Conservation (phyloP, 1,140 invertebrate species). For the Sesamia nonagrioides region DNA sequence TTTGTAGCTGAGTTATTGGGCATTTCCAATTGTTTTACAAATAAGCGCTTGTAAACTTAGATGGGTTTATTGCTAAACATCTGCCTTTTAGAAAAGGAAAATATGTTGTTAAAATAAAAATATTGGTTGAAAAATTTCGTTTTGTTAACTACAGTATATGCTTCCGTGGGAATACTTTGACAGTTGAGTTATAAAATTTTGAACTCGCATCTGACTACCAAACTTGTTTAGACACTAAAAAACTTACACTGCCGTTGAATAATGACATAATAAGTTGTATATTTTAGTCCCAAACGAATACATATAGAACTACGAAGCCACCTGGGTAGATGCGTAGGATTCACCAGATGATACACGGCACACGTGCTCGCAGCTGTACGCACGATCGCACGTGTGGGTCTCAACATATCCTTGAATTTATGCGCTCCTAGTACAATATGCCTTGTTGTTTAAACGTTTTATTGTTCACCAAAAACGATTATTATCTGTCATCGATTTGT, state of each 20-base stretch:
- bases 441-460: constrained; percentile 27
- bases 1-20: constrained; percentile 48
- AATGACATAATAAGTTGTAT: not conserved
- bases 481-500: too few species aligned
- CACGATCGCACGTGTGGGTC: constrained; percentile 61
- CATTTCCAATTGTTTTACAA: constrained; percentile 66
- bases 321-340: constrained; percentile 46
- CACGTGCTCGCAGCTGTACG: constrained; percentile 70
- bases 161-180: not conserved
- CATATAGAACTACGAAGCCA: constrained; percentile 31
- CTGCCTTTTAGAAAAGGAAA: constrained; percentile 50
- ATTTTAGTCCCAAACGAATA: constrained; percentile 17
- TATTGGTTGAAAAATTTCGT: not conserved
- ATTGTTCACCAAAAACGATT: constrained; percentile 35
- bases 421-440: constrained; percentile 58
- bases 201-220: not conserved
- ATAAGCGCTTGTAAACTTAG: constrained; percentile 59
- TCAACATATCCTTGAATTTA: constrained; percentile 58
- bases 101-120: too few species aligned
- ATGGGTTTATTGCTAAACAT: constrained; percentile 57
- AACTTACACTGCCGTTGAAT: not conserved
- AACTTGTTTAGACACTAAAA: not conserved
- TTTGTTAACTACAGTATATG: not conserved
- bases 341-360: constrained; percentile 41
- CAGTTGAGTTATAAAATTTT: not conserved